Base-by-base conservation (phyloP, 2,797 vertebrate genomes). In the Protonibea diacanthus region DNA sequence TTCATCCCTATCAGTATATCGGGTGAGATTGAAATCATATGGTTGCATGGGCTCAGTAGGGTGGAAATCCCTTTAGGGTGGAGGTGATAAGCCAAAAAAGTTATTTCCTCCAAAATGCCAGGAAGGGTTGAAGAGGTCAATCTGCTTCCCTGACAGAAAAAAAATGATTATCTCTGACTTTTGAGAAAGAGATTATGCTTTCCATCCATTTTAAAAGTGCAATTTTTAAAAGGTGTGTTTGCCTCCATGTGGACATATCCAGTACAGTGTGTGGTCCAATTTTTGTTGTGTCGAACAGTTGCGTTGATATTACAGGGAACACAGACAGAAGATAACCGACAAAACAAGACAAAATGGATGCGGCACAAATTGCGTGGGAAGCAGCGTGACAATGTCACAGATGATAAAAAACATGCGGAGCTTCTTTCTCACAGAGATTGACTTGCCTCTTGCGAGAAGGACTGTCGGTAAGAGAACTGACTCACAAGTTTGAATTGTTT, bases 21-120 rank as follows among this genome's bases (percentile, higher is more conserved):
- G 29, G 14, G 49, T 45, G 57, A 85, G 86, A 91, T 82, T 84
- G 65, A 86, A 90, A 89, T 91, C 78, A 58, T 74, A 78, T 65
- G 82, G 68, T 63, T 71, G 83, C 76, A 71, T 63, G 78, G 55
- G 68, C 51, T 53, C 29, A 33, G 64, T 77, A 64, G 64, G 4
- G 25, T 69, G 23, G 56, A 82, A 82, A 88, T 86, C 74, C 86
- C 74, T 83, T 81, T 51, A 78, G 77, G 75, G 61, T 65, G 62
- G 64, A 73, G 63, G 68, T 84, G 83, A 88, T 88, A 87, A 89
- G 76, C 78, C 75, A 49, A 79, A 81, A 87, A 88, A 84, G 60
- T 66, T 57, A 81, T 88, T 89, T 89, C 83, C 74, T 78, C 49
- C 61, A 48, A 86, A 85, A 87, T 82, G 69, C 69, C 62, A 72